Percentiles rank a stretch among this genome's conserved stretches.
Conservation (phyloP, 2,113 vertebrate species). For the Globicephala melas region DNA sequence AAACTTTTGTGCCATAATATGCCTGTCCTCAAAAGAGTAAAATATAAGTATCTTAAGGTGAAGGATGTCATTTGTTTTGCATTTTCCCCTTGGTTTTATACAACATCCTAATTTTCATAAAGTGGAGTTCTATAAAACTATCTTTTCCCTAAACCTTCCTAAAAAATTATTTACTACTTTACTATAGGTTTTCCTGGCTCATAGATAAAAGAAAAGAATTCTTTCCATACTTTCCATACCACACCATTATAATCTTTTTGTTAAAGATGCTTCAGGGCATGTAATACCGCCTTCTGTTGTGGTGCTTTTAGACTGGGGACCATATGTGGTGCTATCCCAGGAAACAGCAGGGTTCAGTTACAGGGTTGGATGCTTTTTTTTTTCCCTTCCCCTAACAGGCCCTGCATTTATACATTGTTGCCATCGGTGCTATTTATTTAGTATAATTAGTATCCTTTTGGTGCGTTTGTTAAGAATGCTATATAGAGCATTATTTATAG, state of each 20-base stretch:
- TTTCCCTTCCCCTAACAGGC: background rate
- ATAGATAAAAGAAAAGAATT: constrained; percentile 12
- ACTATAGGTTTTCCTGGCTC: background rate
- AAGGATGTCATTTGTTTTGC: background rate
- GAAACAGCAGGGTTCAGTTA: constrained; percentile 57
- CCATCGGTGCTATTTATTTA: background rate
- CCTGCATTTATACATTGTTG: background rate
- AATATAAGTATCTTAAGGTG: background rate
- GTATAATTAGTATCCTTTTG: background rate
- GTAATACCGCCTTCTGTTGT: background rate
- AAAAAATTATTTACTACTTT: background rate
- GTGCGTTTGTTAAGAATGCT: background rate
- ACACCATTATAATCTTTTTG: background rate
- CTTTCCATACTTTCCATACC: background rate
- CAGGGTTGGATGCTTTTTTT: background rate
- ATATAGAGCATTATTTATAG: background rate
- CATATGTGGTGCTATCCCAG: constrained; percentile 34
- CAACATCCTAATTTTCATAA: background rate
- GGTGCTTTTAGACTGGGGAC: background rate
- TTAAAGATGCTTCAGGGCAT: background rate
- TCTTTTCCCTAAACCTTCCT: background rate
- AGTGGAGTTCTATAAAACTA: background rate
- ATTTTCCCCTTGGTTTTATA: background rate
- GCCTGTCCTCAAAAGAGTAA: background rate
- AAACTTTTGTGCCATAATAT: background rate